phyloP scores from a whole-genome alignment of 1,140 invertebrate genomes.

The Drosophila ironensis region DNA sequence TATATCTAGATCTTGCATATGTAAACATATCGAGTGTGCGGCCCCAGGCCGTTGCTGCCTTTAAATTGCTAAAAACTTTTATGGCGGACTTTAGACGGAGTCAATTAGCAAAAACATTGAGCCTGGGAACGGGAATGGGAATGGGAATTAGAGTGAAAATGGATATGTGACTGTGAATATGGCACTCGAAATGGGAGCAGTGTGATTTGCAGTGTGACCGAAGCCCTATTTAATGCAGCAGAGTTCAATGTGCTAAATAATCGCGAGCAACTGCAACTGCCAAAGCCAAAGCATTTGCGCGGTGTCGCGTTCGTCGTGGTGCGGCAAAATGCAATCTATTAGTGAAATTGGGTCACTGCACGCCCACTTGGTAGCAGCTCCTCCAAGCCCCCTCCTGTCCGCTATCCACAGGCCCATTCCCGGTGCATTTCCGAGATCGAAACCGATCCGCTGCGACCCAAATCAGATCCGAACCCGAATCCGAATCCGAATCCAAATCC shows the following conservation, averaged over 20 bases:
- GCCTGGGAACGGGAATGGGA: constrained; percentile 44
- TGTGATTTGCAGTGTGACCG: constrained; percentile 31
- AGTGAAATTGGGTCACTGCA: constrained; percentile 76
- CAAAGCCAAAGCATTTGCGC: constrained; percentile 5
- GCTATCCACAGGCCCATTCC: background rate
- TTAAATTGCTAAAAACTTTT: constrained; percentile 62
- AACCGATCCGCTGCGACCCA: constrained; percentile 34
- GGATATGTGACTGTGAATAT: background rate
- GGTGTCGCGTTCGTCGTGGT: background rate
- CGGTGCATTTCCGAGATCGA: constrained; percentile 13
- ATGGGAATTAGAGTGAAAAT: background rate
- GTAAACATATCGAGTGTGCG: constrained; percentile 12
- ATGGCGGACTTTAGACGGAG: constrained; percentile 62
- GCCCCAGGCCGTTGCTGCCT: constrained; percentile 14
- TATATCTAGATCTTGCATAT: constrained; percentile 30
- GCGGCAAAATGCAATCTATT: constrained; percentile 75
- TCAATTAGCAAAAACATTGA: constrained; percentile 61
- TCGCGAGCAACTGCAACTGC: constrained; percentile 25
- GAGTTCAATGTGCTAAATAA: constrained; percentile 74
- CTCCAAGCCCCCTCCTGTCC: background rate
- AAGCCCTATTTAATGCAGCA: constrained; percentile 16
- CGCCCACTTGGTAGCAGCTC: constrained; percentile 69
- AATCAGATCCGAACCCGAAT: constrained; percentile 32
- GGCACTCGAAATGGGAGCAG: constrained; percentile 15
- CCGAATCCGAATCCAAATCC: constrained; percentile 9